Percentiles rank a stretch among this genome's conserved stretches.
Evolutionary conservation across 2,888 invertebrate genomes (phyloP).

Genomic region (Carpatolechia fugitivella): DNA sequence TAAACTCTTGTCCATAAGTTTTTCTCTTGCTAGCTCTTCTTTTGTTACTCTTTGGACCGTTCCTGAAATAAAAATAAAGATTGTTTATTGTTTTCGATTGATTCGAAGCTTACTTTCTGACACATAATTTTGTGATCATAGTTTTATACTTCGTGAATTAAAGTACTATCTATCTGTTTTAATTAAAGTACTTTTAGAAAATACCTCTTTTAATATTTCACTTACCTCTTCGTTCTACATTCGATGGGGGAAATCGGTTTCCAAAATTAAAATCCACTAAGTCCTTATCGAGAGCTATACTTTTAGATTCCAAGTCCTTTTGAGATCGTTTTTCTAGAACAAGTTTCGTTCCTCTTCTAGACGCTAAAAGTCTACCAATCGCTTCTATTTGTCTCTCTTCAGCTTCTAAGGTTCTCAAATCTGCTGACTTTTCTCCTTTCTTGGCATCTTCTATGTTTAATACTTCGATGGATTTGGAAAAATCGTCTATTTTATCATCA

Average conservation of each 20-base stretch:
- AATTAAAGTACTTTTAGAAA: too few species aligned
- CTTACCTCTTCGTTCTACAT: slow-evolving; percentile 52
- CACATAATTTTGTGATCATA: too few species aligned
- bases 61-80: not conserved
- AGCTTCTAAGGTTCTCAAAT: slow-evolving; percentile 65
- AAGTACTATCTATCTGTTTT: too few species aligned
- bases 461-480: slow-evolving; percentile 66
- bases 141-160: too few species aligned
- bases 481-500: slow-evolving; percentile 66
- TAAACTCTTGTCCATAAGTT: slow-evolving; percentile 54
- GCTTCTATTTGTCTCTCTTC: slow-evolving; percentile 75
- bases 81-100: too few species aligned
- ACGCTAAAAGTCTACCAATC: slow-evolving; percentile 66
- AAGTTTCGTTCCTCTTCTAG: slow-evolving; percentile 58
- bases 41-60: slow-evolving; percentile 63
- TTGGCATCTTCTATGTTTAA: slow-evolving; percentile 65
- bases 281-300: slow-evolving; percentile 61
- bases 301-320: slow-evolving; percentile 60
- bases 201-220: not conserved
- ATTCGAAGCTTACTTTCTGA: too few species aligned
- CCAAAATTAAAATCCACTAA: slow-evolving; percentile 60
- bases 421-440: slow-evolving; percentile 50
- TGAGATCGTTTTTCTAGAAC: slow-evolving; percentile 65
- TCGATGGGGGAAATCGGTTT: slow-evolving; percentile 50
- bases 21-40: slow-evolving; percentile 64